A percentile compares a stretch with the other conserved stretches of the same genome.
phyloP scores from a whole-genome alignment of 2,113 vertebrate genomes.

The Brachionichthys hirsutus region DNA sequence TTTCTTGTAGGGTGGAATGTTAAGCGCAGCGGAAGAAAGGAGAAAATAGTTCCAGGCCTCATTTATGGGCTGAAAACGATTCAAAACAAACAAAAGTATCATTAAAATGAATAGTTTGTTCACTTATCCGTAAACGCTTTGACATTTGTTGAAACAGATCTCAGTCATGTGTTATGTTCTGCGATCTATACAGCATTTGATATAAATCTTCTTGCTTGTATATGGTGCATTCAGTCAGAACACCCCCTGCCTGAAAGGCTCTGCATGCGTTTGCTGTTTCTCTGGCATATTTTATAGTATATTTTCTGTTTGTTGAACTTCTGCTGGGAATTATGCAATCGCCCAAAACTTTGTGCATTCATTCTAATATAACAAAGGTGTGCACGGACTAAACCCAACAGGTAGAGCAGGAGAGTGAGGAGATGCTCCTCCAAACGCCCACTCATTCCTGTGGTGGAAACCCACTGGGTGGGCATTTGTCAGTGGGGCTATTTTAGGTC shows the following conservation, averaged over 20 bases:
- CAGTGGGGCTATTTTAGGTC: constrained; percentile 20
- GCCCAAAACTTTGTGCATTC: constrained; percentile 43
- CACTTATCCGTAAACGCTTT: constrained; percentile 1
- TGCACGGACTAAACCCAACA: constrained; percentile 59
- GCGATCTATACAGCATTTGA: too few species aligned
- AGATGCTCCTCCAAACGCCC: constrained; percentile 53
- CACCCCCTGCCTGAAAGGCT: too few species aligned
- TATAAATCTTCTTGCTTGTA: too few species aligned
- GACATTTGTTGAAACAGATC: neutral
- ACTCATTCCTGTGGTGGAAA: constrained; percentile 56
- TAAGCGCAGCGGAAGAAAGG: constrained; percentile 11
- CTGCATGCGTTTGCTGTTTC: neutral
- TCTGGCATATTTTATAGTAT: too few species aligned
- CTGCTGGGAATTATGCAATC: constrained; percentile 28
- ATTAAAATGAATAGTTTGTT: constrained; percentile 6
- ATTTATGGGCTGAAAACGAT: constrained; percentile 7
- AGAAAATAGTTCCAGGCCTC: constrained; percentile 13
- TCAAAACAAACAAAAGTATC: neutral
- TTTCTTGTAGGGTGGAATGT: neutral
- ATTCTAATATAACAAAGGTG: constrained; percentile 53
- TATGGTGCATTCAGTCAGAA: neutral
- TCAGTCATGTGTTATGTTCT: neutral
- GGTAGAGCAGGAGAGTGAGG: constrained; percentile 50
- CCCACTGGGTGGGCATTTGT: constrained; percentile 46
- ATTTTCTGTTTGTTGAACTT: neutral